Base-by-base conservation (phyloP, 2,888 invertebrate genomes). In the Amphipoea oculea region DNA sequence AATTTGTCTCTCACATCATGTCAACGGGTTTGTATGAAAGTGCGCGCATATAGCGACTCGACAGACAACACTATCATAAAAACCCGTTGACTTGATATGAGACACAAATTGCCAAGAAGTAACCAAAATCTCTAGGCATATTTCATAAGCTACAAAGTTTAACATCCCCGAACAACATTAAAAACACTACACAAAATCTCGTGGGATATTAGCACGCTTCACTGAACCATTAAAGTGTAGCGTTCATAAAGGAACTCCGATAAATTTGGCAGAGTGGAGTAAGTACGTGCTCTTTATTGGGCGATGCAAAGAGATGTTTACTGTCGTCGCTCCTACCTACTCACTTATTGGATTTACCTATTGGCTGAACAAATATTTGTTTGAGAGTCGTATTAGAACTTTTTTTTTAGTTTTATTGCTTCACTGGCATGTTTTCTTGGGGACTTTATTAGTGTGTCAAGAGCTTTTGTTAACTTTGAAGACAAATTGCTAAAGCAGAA, bases 331-430 rank as follows among this genome's bases (percentile, higher is more conserved):
- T 78, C 79, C 81, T 75, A 73, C 76, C 75, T 84, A 73, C 83
- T 85, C 85, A 79, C 85, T 91, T 91, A 91, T 92, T 91, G 89
- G 89, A 91, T 92, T 90, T 89, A 89, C 89, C 86, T 91, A 89
- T 90, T 87, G 88, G 75, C 78, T 81, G 85, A 85, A 85, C 82
- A 90, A 91, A 91, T 89, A 90, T 92, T 91, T 91, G 85, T 83
- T 86, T 76, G 69, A 74, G 78, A 82, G 60, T 80, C 84, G 80
- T 89, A 88, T 84, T 86, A 86, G 62, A 78, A 74, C 65, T 79
- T 84, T 89, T 51, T 51, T 86, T 85, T 82, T 76, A 80, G 86
- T 83, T 87, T 77, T 82, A 80, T 80, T 73, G 45, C 73, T 67
- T 65, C 78, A 83, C 66, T 68, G 51, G 45, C 70, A 45, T 79